phyloP scores from a whole-genome alignment of 1,140 invertebrate species.

The Eriosoma lanigerum region DNA sequence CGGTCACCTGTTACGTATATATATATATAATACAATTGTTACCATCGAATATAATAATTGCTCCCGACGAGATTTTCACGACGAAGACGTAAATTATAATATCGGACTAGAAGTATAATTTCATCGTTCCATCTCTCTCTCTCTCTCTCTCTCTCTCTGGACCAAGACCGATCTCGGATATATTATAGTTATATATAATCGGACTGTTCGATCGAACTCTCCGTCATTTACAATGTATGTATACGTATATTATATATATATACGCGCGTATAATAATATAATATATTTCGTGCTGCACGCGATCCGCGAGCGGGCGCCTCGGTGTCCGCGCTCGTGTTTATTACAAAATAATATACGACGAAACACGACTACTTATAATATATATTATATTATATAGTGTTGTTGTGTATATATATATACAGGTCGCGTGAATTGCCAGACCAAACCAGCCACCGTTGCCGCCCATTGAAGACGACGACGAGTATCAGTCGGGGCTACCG shows the following conservation, averaged over 20 bases:
- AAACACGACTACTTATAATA: not conserved
- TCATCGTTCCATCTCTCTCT: not conserved
- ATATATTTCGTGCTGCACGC: constrained; percentile 34
- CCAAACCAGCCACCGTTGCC: constrained; percentile 1
- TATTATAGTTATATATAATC: not conserved
- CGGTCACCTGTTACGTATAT: too few species aligned
- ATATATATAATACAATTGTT: too few species aligned
- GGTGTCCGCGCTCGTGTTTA: not conserved
- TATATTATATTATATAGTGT: too few species aligned
- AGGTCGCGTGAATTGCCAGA: not conserved
- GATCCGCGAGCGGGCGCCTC: constrained; percentile 10
- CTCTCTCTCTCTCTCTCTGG: not conserved
- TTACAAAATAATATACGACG: constrained; percentile 20
- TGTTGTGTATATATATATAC: not conserved
- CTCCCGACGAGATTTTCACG: not conserved
- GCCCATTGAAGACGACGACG: constrained; percentile 9
- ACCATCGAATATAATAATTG: not conserved
- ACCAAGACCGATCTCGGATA: constrained; percentile 3
- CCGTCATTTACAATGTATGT: not conserved
- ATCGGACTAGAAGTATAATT: not conserved
- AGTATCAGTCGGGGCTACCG: constrained; percentile 4
- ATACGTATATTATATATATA: not conserved
- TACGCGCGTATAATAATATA: too few species aligned
- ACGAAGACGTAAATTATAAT: not conserved
- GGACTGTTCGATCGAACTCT: not conserved